Evolutionary conservation across 1,140 invertebrate species (phyloP).

Genomic region (Sycobia sp.): DNA sequence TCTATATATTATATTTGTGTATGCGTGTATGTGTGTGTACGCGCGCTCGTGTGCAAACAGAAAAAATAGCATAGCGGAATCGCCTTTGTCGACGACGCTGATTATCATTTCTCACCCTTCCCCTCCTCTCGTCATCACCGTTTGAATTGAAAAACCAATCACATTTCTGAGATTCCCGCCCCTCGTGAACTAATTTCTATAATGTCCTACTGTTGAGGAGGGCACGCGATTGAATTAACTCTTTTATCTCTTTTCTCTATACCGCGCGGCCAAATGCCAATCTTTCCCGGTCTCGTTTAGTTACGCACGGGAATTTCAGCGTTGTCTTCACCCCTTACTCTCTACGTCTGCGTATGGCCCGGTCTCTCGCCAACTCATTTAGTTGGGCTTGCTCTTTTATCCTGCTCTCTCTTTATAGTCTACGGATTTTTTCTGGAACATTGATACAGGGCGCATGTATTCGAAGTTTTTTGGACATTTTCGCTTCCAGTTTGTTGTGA

Average conservation of each 20-base stretch:
- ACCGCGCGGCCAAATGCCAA: background rate
- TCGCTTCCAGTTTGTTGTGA: slow-evolving; percentile 43
- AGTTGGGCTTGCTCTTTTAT: slow-evolving; percentile 33
- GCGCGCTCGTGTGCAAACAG: no score
- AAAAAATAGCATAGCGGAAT: no score
- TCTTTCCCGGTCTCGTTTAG: background rate
- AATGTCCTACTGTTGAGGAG: slow-evolving; percentile 4
- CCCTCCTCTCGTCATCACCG: no score
- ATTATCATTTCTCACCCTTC: no score
- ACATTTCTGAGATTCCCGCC: slow-evolving; percentile 2
- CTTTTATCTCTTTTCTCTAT: slow-evolving; percentile 30
- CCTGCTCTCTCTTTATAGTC: slow-evolving; percentile 14
- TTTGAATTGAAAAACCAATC: slow-evolving; percentile 17
- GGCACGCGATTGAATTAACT: slow-evolving; percentile 27
- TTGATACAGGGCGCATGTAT: no score
- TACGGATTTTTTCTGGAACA: background rate
- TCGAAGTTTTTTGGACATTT: no score
- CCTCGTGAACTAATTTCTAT: slow-evolving; percentile 2
- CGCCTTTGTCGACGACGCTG: no score
- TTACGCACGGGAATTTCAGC: background rate
- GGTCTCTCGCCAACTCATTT: slow-evolving; percentile 35
- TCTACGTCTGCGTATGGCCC: background rate
- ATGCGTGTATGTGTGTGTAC: no score
- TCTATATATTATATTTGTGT: no score
- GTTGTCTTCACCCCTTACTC: background rate